Evolutionary conservation across 2,888 invertebrate genomes (phyloP), one percentile per base, ranked within the genome.

Genomic region (Nymphalis c-album): DNA sequence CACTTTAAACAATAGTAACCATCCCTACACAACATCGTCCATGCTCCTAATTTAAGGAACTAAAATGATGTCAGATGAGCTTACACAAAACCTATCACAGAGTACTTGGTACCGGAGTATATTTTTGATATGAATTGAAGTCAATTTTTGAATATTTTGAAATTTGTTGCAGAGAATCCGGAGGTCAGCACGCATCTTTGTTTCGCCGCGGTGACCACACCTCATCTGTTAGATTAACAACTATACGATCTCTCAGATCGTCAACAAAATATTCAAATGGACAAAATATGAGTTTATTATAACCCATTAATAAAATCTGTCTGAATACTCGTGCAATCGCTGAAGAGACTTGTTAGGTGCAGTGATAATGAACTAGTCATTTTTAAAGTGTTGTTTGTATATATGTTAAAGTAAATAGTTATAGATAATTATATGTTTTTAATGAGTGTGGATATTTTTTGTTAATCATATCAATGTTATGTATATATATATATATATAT

Each of bases 201-300:
- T 78, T 90, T 0, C 86, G 90, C 0, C 86, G 91, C 1, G 88
- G 89, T 0, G 90, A 91, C 69, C 85, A 86, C 67, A 90, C 89
- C 0, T 91, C 91, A 0, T 91, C 91, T 18, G 82, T 90, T 1
- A 79, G 91, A 57, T 74, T 91, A 64, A 91, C 91, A 0, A 88
- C 90, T 0, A 85, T 90, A 55, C 76, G 91, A 17, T 90, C 90
- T 0, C 71, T 88, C 17, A 76, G 90, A 17, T 90, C 90, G 1
- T 91, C 91, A 2, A 74, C 85, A 0, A 92, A 90, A 80, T 87
- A 86, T 74, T 87, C 87, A 1, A 90, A 88, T 51, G 90, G 90
- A 6, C 78, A 90, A 40, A 90, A 90, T 63, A 80, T 85, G 16
- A 89, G 86, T 75, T 79, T 90, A 13, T 88, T 90, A 85, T 91